These are phyloP conservation scores for Indicator maculatus DNA, from an alignment of 2,113 vertebrate species.

Conservation along the genomic window DNA sequence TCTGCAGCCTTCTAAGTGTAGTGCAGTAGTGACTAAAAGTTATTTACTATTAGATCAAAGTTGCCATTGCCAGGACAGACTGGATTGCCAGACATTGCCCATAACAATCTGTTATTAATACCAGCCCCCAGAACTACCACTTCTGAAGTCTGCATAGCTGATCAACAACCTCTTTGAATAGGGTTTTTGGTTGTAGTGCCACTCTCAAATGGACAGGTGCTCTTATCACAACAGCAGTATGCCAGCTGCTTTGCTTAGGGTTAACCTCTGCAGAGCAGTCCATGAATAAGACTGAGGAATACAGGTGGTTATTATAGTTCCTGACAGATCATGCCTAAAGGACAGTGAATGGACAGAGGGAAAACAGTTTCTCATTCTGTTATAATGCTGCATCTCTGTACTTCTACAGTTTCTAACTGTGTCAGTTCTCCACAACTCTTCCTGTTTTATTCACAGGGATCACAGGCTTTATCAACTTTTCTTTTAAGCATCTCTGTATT, in stretches of 20 bases:
- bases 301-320: neutral
- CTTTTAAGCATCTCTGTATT: neutral
- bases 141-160: neutral
- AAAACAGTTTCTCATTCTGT: neutral
- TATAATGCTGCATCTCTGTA: neutral
- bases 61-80: neutral
- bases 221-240: neutral
- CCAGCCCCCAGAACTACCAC: neutral
- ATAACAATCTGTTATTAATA: neutral
- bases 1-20: neutral
- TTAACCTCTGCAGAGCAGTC: neutral
- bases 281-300: neutral
- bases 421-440: neutral
- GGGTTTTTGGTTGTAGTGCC: neutral
- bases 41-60: neutral
- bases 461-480: neutral
- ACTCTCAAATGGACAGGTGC: neutral
- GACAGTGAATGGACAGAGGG: neutral
- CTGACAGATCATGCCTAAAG: neutral
- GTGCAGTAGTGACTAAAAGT: neutral
- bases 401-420: neutral
- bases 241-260: neutral
- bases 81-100: neutral
- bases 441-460: too few relatives aligned
- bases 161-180: neutral